A percentile compares a stretch with the other conserved stretches of the same genome.
These are phyloP conservation scores for Osedax frankpressi DNA, from an alignment of 2,888 invertebrate species.

Conservation along the genomic window DNA sequence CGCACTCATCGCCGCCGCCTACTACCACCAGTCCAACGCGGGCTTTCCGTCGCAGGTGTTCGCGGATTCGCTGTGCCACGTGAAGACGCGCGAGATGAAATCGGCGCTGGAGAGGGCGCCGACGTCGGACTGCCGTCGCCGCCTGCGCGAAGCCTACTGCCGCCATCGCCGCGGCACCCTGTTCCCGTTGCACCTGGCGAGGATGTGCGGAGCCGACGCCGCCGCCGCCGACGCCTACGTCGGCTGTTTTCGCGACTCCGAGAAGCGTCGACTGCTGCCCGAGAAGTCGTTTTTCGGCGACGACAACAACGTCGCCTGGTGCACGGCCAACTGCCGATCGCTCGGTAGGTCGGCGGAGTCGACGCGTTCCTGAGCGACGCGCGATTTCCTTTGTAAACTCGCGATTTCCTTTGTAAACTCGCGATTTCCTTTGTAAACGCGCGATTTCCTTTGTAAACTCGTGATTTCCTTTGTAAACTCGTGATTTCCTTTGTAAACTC, in stretches of 20 bases:
- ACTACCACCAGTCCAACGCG: no score
- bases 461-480: neutral
- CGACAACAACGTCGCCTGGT: neutral
- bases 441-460: neutral
- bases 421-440: neutral
- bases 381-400: neutral
- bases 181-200: neutral
- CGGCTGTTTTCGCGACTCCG: neutral
- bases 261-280: neutral
- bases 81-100: neutral
- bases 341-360: neutral
- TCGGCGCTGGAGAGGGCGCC: neutral
- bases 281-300: neutral
- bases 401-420: neutral
- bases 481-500: neutral
- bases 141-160: neutral
- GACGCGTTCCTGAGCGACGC: neutral
- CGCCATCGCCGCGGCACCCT: neutral
- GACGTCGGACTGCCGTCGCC: neutral
- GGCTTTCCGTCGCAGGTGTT: no score
- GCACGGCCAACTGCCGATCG: neutral
- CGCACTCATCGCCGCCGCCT: no score
- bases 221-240: neutral
- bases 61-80: no score
- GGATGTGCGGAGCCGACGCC: neutral